A percentile compares a stretch with the other conserved stretches of the same genome.
Conservation (phyloP, 2,888 invertebrate species). For the Drosophila mimetica region DNA sequence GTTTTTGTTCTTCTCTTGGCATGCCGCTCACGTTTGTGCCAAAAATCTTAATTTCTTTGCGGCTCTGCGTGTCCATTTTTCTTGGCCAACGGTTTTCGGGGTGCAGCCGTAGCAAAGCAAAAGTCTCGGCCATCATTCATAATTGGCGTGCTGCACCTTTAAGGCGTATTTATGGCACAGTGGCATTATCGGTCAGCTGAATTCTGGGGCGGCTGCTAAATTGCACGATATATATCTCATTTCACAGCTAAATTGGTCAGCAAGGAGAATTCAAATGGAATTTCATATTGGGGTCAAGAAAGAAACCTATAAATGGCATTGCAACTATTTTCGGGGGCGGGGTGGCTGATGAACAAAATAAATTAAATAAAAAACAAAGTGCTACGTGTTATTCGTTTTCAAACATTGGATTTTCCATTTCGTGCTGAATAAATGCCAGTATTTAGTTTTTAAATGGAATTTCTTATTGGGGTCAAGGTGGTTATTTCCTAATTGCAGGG, state of each 20-base stretch:
- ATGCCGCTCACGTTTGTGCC: constrained; percentile 70
- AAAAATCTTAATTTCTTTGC: constrained; percentile 77
- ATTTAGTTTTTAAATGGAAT: constrained; percentile 7
- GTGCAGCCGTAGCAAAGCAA: constrained; percentile 50
- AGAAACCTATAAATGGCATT: constrained; percentile 18
- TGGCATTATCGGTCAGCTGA: constrained; percentile 37
- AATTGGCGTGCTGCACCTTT: constrained; percentile 75
- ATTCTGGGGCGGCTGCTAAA: constrained; percentile 19
- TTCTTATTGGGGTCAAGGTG: not conserved
- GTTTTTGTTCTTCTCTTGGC: constrained; percentile 47
- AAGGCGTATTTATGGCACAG: constrained; percentile 54
- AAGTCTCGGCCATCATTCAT: constrained; percentile 62
- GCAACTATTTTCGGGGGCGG: constrained; percentile 9
- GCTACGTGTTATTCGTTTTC: not conserved
- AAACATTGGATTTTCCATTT: constrained; percentile 4
- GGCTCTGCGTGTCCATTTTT: constrained; percentile 66
- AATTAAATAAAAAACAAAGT: constrained; percentile 11
- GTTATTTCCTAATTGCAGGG: not conserved
- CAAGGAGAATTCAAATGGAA: constrained; percentile 29
- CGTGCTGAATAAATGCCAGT: constrained; percentile 26
- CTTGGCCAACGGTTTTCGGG: constrained; percentile 48
- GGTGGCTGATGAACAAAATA: constrained; percentile 1
- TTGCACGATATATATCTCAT: constrained; percentile 39
- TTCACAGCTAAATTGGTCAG: constrained; percentile 24
- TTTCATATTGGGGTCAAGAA: constrained; percentile 22